phyloP scores from a whole-genome alignment of 2,113 vertebrate genomes.

The Callionymus lyra region DNA sequence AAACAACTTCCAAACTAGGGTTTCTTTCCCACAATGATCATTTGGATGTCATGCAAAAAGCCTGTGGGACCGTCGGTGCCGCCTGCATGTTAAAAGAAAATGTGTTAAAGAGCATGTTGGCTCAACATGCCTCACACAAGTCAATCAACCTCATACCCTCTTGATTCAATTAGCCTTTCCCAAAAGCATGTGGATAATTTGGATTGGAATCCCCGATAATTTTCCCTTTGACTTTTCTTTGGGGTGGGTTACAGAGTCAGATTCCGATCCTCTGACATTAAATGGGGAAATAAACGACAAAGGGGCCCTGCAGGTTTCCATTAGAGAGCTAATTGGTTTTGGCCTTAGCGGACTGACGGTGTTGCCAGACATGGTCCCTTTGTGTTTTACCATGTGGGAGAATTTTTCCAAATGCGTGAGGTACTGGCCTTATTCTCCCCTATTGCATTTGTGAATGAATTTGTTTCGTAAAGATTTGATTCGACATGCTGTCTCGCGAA shows the following conservation, averaged over 20 bases:
- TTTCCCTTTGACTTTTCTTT: constrained; percentile 44
- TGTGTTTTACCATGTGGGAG: constrained; percentile 60
- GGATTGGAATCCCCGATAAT: constrained; percentile 33
- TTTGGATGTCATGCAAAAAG: constrained; percentile 28
- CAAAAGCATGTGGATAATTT: constrained; percentile 54
- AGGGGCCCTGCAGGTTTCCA: constrained; percentile 69
- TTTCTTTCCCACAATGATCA: constrained; percentile 11
- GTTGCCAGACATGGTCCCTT: constrained; percentile 55
- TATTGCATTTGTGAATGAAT: constrained; percentile 1
- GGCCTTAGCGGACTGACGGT: constrained; percentile 55
- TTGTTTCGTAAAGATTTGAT: neutral
- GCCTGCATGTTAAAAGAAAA: constrained; percentile 29
- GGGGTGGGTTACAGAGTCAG: constrained; percentile 50
- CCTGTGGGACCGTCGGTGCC: constrained; percentile 22
- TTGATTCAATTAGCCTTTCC: constrained; percentile 55
- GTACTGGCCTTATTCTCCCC: constrained; percentile 15
- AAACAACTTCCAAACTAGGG: neutral
- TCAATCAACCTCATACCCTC: constrained; percentile 47
- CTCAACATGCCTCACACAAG: constrained; percentile 37
- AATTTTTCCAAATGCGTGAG: constrained; percentile 48
- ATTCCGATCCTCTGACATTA: constrained; percentile 70
- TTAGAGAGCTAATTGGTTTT: constrained; percentile 72
- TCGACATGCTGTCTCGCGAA: neutral
- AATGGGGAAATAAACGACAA: constrained; percentile 69
- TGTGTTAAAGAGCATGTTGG: constrained; percentile 31